A percentile compares a stretch with the other conserved stretches of the same genome.
Conservation (phyloP, 1,140 invertebrate genomes). For the Idris sp. region DNA sequence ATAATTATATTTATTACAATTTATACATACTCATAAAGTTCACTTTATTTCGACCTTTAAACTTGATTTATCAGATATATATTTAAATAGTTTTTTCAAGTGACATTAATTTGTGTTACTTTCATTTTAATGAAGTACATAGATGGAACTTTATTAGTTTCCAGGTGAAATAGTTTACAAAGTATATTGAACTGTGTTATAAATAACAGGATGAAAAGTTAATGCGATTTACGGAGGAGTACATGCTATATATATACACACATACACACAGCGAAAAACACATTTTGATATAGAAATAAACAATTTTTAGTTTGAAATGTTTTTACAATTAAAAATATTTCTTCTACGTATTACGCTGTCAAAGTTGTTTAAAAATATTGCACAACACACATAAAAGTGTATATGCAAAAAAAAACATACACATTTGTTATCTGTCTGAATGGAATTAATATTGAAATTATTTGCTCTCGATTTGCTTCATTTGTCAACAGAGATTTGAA, state of each 20-base stretch:
- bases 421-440: slow-evolving; percentile 1
- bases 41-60: not conserved
- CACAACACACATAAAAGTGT: no score
- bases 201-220: slow-evolving; percentile 35
- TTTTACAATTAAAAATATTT: no score
- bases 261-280: no score
- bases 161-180: slow-evolving; percentile 21
- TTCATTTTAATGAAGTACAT: slow-evolving; percentile 18
- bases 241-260: not conserved
- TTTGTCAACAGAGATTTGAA: slow-evolving; percentile 1
- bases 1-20: no score
- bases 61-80: not conserved
- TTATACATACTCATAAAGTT: no score
- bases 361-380: no score
- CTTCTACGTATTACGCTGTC: no score
- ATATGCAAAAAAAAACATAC: not conserved
- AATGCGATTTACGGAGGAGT: slow-evolving; percentile 9
- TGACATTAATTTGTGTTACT: not conserved
- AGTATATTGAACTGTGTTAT: slow-evolving; percentile 33
- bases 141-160: slow-evolving; percentile 12
- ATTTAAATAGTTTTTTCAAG: not conserved
- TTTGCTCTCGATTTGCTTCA: slow-evolving; percentile 18
- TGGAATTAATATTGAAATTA: slow-evolving; percentile 16
- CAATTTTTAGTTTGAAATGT: not conserved
- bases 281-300: slow-evolving; percentile 12